Percentiles rank a stretch among this genome's conserved stretches.
Evolutionary conservation across 2,888 invertebrate species (phyloP).

Genomic region (Nomada flava): DNA sequence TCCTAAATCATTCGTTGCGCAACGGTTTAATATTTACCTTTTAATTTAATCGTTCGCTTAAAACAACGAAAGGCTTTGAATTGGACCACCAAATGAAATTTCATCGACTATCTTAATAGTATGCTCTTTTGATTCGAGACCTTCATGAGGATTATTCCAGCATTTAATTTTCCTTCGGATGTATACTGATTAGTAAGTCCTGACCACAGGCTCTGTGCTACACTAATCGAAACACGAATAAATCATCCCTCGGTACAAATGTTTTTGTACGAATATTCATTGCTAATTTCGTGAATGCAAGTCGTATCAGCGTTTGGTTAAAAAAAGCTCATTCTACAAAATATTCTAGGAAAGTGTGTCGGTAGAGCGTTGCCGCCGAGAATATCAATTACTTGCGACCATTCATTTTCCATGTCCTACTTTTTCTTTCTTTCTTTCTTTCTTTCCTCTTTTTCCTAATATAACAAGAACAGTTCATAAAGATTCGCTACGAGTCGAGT

Average conservation of each 20-base stretch:
- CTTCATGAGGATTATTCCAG: constrained; percentile 36
- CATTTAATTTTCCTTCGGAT: constrained; percentile 27
- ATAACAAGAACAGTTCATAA: constrained; percentile 62
- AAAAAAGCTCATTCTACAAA: constrained; percentile 19
- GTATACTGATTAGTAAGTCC: constrained; percentile 51
- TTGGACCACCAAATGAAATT: not conserved
- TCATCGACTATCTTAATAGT: constrained; percentile 47
- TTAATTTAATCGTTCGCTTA: constrained; percentile 1
- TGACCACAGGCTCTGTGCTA: constrained; percentile 64
- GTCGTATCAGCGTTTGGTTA: constrained; percentile 14
- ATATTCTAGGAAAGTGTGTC: not conserved
- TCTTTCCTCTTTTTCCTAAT: constrained; percentile 17
- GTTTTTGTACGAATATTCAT: constrained; percentile 48
- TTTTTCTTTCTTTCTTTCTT: constrained; percentile 13
- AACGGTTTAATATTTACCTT: constrained; percentile 10
- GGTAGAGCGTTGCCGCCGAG: constrained; percentile 13
- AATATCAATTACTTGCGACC: constrained; percentile 35
- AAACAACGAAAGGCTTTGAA: constrained; percentile 15
- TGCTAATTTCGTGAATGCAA: constrained; percentile 13
- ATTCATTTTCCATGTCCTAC: constrained; percentile 33
- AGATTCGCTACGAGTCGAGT: constrained; percentile 55
- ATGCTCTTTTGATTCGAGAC: constrained; percentile 68
- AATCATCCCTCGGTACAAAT: constrained; percentile 15
- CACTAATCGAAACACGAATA: constrained; percentile 23
- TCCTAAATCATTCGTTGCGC: constrained; percentile 8